Evolutionary conservation across 2,888 invertebrate species (phyloP).

Genomic region (Patella caerulea): DNA sequence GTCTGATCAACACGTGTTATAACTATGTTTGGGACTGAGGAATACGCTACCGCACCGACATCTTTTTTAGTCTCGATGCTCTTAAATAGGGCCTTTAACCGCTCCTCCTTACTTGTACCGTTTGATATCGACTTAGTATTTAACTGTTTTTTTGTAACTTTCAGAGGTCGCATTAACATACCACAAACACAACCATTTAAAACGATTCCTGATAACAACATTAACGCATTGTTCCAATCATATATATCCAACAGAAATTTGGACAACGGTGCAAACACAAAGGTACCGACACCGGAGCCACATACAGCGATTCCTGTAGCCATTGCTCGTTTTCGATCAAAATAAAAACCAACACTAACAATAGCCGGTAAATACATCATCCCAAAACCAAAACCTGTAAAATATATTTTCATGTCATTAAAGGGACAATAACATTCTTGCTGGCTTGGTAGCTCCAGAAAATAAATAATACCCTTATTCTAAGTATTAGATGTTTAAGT

Average conservation of each 20-base stretch:
- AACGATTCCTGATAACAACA: conserved; percentile 81
- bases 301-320: conserved; percentile 97
- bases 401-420: background rate
- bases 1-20: conserved; percentile 11
- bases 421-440: too few species aligned
- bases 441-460: too few species aligned
- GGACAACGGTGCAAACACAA: conserved; percentile 88
- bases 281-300: conserved; percentile 96
- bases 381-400: conserved; percentile 89
- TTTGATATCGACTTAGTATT: conserved; percentile 28
- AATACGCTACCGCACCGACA: conserved; percentile 13
- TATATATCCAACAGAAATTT: conserved; percentile 76
- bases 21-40: conserved; percentile 31
- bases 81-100: background rate
- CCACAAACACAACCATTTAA: conserved; percentile 85
- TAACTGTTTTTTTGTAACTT: conserved; percentile 31
- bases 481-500: too few species aligned
- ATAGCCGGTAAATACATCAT: conserved; percentile 96
- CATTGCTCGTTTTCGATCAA: conserved; percentile 93
- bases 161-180: conserved; percentile 86
- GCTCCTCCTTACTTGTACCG: background rate
- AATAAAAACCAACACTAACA: conserved; percentile 96
- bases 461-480: too few species aligned
- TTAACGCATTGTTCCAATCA: conserved; percentile 85
- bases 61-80: background rate